These are phyloP conservation scores for Lithobates sylvaticus DNA, from an alignment of 2,797 vertebrate species.

Conservation along the genomic window DNA sequence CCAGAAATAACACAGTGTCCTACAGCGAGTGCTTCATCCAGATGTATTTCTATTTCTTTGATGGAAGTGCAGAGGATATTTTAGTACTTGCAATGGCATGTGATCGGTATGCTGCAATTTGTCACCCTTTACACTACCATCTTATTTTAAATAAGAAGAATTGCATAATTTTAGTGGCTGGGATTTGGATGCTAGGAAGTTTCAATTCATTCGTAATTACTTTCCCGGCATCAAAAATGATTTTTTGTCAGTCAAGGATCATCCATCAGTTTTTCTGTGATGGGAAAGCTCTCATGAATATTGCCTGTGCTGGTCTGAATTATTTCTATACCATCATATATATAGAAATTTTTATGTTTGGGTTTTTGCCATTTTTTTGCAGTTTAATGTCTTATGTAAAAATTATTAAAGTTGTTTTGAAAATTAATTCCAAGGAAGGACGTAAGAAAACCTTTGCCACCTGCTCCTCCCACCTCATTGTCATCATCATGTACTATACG, in stretches of 20 bases:
- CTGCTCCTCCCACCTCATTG: neutral
- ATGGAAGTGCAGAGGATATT: neutral
- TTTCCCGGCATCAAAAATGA: neutral
- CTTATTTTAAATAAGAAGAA: neutral
- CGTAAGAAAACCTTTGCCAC: neutral
- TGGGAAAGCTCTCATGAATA: neutral
- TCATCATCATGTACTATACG: neutral
- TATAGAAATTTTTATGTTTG: neutral
- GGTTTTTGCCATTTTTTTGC: neutral
- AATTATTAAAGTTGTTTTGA: neutral
- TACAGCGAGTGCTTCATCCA: neutral
- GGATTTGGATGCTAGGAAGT: neutral
- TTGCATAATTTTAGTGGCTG: neutral
- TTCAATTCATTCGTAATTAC: neutral
- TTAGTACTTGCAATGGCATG: neutral
- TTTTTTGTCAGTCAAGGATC: neutral
- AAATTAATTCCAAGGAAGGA: neutral
- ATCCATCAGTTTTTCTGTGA: neutral
- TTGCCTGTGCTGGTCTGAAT: neutral
- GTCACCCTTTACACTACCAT: neutral
- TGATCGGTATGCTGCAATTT: constrained; percentile 3
- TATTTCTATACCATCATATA: neutral
- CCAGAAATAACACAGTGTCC: neutral
- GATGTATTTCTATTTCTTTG: neutral
- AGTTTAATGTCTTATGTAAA: neutral